phyloP scores from a whole-genome alignment of 2,888 invertebrate genomes.

The Eupithecia pulchellata region DNA sequence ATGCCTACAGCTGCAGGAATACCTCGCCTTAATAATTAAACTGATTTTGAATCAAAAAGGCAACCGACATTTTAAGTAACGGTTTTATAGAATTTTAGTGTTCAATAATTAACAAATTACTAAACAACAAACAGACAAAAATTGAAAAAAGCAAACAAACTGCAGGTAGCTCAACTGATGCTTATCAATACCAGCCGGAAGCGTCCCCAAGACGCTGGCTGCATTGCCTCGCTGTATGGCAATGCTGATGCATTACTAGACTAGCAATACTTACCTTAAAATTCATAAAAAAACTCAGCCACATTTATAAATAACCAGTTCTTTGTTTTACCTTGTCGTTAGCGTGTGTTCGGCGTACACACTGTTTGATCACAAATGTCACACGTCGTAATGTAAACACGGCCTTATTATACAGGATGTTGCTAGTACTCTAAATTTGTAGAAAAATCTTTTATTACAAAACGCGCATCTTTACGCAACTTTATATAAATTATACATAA shows the following conservation, averaged over 20 bases:
- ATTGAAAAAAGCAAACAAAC: too few relatives aligned
- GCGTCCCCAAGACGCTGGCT: too few relatives aligned
- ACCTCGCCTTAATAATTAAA: too few relatives aligned
- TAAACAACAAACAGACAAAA: too few relatives aligned
- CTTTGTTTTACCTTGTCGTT: conserved; percentile 49
- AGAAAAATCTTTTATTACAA: background rate
- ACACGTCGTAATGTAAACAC: conserved; percentile 61
- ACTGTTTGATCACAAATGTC: conserved; percentile 72
- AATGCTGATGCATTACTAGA: too few relatives aligned
- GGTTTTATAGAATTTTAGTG: background rate
- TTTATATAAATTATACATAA: too few relatives aligned
- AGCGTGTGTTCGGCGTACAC: conserved; percentile 56
- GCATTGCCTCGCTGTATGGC: too few relatives aligned
- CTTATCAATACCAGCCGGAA: too few relatives aligned
- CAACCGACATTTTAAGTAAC: background rate
- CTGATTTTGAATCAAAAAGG: background rate
- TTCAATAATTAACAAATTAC: too few relatives aligned
- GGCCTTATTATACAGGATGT: conserved; percentile 53
- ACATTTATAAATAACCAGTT: conserved; percentile 15
- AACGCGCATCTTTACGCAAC: background rate
- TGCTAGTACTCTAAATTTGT: background rate
- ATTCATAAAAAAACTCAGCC: background rate
- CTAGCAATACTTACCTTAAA: too few relatives aligned
- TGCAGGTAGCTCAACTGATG: too few relatives aligned
- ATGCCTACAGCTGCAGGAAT: too few relatives aligned